These are phyloP conservation scores for Lepidothrix coronata DNA, from an alignment of 2,113 vertebrate genomes.

Conservation along the genomic window DNA sequence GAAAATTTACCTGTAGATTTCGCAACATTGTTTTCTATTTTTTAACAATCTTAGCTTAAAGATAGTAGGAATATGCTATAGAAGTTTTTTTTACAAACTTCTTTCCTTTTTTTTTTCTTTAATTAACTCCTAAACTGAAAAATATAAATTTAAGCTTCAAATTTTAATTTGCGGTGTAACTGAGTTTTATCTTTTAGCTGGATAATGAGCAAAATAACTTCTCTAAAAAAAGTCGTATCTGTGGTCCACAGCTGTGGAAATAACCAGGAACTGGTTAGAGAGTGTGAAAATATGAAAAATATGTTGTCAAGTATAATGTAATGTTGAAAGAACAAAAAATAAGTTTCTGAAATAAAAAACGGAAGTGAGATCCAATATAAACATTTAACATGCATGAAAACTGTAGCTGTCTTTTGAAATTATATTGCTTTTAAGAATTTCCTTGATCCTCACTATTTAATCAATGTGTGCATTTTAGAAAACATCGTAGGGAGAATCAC, in stretches of 20 bases:
- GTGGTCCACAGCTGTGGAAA: background rate
- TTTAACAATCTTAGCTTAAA: background rate
- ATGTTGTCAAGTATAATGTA: background rate
- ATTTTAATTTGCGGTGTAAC: background rate
- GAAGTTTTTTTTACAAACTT: background rate
- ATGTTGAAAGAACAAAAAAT: background rate
- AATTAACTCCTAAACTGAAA: background rate
- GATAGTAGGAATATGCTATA: background rate
- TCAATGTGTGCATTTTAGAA: background rate
- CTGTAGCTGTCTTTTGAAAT: background rate
- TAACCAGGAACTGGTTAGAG: background rate
- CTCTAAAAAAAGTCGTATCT: background rate
- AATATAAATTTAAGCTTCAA: background rate
- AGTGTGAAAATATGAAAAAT: background rate
- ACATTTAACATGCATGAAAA: background rate
- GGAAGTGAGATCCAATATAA: background rate
- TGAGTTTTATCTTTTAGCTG: background rate
- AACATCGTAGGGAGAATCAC: background rate
- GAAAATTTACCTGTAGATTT: background rate
- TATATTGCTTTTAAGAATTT: background rate
- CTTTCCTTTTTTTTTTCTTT: background rate
- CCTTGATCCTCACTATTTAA: background rate
- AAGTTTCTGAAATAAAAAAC: background rate
- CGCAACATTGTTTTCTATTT: fast-evolving
- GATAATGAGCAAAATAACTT: background rate